Evolutionary conservation across 1,140 invertebrate species (phyloP).

Genomic region (Meloidogyne hapla): DNA sequence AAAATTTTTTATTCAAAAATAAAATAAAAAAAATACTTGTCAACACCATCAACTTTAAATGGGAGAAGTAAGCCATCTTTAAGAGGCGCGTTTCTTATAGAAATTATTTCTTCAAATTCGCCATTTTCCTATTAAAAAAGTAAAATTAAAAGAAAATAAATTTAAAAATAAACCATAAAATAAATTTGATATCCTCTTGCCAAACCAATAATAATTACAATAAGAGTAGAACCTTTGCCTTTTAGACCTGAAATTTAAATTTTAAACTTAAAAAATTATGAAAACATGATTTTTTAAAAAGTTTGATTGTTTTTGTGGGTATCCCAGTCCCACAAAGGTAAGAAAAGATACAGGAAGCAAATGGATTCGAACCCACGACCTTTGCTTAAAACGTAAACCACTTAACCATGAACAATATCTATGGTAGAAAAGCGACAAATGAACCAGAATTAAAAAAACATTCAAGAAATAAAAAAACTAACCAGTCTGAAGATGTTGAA

Average conservation of each 20-base stretch:
- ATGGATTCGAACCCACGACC: background rate
- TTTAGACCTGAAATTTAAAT: background rate
- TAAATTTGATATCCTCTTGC: conserved; percentile 62
- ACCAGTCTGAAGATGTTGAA: conserved; percentile 50
- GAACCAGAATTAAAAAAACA: too few relatives aligned
- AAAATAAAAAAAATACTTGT: conserved; percentile 28
- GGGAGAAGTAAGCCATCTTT: conserved; percentile 64
- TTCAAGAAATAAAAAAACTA: background rate
- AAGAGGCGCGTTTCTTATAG: conserved; percentile 66
- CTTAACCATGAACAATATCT: too few relatives aligned
- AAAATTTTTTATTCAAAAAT: background rate
- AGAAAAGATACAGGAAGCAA: too few relatives aligned
- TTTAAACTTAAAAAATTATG: too few relatives aligned
- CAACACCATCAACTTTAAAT: conserved; percentile 28
- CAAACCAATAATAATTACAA: conserved; percentile 56
- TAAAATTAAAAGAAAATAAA: conserved; percentile 16
- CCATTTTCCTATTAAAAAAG: conserved; percentile 63
- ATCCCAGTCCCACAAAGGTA: too few relatives aligned
- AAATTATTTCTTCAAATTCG: conserved; percentile 67
- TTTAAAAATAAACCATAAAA: conserved; percentile 44
- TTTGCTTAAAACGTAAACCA: too few relatives aligned
- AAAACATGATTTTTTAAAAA: too few relatives aligned
- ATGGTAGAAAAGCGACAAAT: background rate
- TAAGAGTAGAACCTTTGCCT: conserved; percentile 9
- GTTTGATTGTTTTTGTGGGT: too few relatives aligned